phyloP scores from a whole-genome alignment of 2,797 vertebrate genomes.

The Protonibea diacanthus region DNA sequence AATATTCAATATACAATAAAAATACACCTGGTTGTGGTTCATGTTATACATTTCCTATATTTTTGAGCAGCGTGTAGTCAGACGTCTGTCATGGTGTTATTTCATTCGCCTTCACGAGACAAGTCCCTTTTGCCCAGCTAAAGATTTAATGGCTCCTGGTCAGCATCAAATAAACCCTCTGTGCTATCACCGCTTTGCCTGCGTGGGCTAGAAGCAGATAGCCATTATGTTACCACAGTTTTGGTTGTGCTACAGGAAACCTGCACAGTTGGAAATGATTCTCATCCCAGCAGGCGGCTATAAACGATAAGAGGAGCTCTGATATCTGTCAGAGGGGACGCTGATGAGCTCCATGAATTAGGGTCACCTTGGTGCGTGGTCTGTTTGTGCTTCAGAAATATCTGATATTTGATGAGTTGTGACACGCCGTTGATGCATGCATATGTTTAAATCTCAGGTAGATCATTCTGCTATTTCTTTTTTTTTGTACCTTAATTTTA shows the following conservation, averaged over 20 bases:
- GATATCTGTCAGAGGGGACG: slow-evolving; percentile 58
- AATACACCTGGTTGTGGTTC: not conserved
- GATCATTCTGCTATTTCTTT: not conserved
- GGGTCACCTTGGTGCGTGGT: slow-evolving; percentile 71
- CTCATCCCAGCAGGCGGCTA: slow-evolving; percentile 42
- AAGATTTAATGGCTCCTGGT: slow-evolving; percentile 29
- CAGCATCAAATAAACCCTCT: slow-evolving; percentile 32
- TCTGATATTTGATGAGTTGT: slow-evolving; percentile 46
- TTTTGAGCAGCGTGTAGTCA: not conserved
- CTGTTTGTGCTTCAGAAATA: slow-evolving; percentile 59
- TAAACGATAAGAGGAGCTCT: slow-evolving; percentile 49
- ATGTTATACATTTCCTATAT: slow-evolving; percentile 1
- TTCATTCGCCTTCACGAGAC: not conserved
- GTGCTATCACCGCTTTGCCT: slow-evolving; percentile 29
- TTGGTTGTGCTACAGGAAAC: slow-evolving; percentile 31
- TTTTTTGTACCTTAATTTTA: slow-evolving; percentile 11
- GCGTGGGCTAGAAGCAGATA: slow-evolving; percentile 36
- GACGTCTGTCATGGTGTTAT: not conserved
- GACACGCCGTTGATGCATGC: slow-evolving; percentile 10
- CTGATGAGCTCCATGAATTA: slow-evolving; percentile 64
- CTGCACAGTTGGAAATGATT: slow-evolving; percentile 54
- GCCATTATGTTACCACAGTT: slow-evolving; percentile 41
- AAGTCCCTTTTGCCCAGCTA: slow-evolving; percentile 19
- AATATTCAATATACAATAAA: not conserved
- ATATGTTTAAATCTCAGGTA: slow-evolving; percentile 18